A percentile compares a stretch with the other conserved stretches of the same genome.
These are phyloP conservation scores for Asarcornis scutulata DNA, from an alignment of 2,113 vertebrate genomes.

Conservation along the genomic window DNA sequence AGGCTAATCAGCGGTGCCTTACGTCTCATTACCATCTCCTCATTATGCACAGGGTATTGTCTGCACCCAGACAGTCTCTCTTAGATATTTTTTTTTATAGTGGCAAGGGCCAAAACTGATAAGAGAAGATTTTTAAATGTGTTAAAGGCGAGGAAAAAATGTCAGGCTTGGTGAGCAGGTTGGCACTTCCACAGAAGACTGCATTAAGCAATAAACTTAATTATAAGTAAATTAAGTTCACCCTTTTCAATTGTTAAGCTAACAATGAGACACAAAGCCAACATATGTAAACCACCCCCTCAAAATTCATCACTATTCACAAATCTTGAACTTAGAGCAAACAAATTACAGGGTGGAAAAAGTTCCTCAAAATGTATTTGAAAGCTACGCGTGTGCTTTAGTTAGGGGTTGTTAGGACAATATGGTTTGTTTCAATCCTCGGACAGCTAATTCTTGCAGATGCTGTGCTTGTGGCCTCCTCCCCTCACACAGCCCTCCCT, in stretches of 20 bases:
- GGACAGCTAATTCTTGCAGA: not conserved
- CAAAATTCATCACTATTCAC: not conserved
- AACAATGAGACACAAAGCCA: not conserved
- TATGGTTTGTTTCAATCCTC: not conserved
- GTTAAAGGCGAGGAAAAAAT: not conserved
- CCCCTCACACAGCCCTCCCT: not conserved
- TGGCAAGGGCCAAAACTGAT: not conserved
- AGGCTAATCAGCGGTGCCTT: not conserved
- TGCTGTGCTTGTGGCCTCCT: not conserved
- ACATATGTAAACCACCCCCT: slow-evolving; percentile 35
- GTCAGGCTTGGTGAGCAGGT: not conserved
- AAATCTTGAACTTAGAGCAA: not conserved
- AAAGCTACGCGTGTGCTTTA: not conserved
- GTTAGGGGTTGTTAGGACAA: not conserved
- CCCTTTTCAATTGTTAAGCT: not conserved
- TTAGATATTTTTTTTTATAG: not conserved
- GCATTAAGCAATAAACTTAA: slow-evolving; percentile 4
- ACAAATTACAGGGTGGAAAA: not conserved
- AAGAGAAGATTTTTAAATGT: not conserved
- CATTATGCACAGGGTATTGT: not conserved
- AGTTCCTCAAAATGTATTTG: not conserved
- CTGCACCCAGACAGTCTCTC: not conserved
- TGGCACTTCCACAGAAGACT: not conserved
- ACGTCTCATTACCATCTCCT: slow-evolving; percentile 56
- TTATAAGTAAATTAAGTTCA: slow-evolving; percentile 25